Base-by-base conservation (phyloP, 2,797 vertebrate species). In the Rachycentron canadum region DNA sequence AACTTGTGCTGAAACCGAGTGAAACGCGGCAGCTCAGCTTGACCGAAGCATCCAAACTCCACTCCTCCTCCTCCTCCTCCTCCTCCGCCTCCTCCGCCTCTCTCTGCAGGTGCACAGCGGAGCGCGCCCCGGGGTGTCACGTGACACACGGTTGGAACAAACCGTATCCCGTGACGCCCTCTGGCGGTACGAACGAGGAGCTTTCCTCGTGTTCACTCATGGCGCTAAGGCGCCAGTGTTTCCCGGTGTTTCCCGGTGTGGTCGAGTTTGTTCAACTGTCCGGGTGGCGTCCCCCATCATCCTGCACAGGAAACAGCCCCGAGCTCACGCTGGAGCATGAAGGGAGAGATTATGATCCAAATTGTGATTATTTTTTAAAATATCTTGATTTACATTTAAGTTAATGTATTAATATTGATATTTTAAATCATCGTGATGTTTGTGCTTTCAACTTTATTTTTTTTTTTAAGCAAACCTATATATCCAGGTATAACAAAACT, bases 61-160 rank as follows among this genome's bases (percentile, higher is more conserved):
- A 16, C 87, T 87, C 52, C 87, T 69, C 82, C 85, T 79, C 62
- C 82, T 83, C 64, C 68, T 72, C 69, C 67, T 53, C 59, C 75
- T 84, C 43, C 83, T 67, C 74, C 82, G 43, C 69, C 77, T 63
- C 52, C 79, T 30, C 74, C 47, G 16, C 69, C 13, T 1, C 87
- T 73, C 88, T 87, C 86, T 93, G 95, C 95, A 95, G 95, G 95
- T 95, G 95, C 93, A 95, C 90, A 73, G 73, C 62, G 78, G 86
- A 89, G 89, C 87, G 81, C 84, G 84, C 90, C 86, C 85, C 90
- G 74, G 81, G 78, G 17, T 14, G 84, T 89, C 94, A 95, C 94
- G 95, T 95, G 94, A 93, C 90, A 26, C 13, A 5, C 58, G 38
- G 4, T 17, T 9, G 2, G 5, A 34, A 12, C 9, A 28, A 55